phyloP scores from a whole-genome alignment of 2,113 vertebrate genomes.

The Trematomus loennbergii region DNA sequence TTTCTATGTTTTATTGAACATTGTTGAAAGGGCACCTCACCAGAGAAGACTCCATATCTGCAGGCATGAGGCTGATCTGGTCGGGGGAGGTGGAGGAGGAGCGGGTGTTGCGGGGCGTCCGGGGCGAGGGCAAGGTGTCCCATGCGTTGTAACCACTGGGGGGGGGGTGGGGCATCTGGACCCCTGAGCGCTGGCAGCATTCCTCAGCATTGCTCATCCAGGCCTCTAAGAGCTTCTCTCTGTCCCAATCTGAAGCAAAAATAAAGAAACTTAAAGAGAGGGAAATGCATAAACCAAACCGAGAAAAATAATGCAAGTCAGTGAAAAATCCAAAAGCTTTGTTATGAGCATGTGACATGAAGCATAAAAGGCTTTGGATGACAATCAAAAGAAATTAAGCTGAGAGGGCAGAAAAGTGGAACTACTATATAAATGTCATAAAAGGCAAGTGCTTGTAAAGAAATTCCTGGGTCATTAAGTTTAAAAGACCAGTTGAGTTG shows the following conservation, averaged over 20 bases:
- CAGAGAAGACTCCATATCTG: slow-evolving; percentile 90
- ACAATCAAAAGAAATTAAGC: not conserved
- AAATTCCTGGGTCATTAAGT: not conserved
- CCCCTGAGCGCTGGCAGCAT: slow-evolving; percentile 97
- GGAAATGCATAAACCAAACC: not conserved
- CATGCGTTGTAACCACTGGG: slow-evolving; percentile 96
- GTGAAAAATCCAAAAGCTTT: not conserved
- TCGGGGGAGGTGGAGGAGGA: slow-evolving; percentile 95
- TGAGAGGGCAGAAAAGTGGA: not conserved
- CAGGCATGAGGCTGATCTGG: slow-evolving; percentile 92
- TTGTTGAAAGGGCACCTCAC: slow-evolving; percentile 73
- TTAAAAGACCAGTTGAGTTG: not conserved
- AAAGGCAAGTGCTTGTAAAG: not conserved
- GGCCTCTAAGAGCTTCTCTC: slow-evolving; percentile 96
- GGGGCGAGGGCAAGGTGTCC: slow-evolving; percentile 95
- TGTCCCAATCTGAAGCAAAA: slow-evolving; percentile 93
- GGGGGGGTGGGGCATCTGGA: slow-evolving; percentile 96
- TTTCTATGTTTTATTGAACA: not conserved
- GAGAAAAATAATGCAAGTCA: not conserved
- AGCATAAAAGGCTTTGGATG: not conserved
- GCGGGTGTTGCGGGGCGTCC: slow-evolving; percentile 93
- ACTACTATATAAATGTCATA: not conserved
- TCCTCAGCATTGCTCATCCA: slow-evolving; percentile 97
- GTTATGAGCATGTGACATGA: not conserved
- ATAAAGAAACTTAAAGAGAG: slow-evolving; percentile 4